These are phyloP conservation scores for Camponotus floridanus DNA, from an alignment of 1,140 invertebrate species.

Conservation along the genomic window DNA sequence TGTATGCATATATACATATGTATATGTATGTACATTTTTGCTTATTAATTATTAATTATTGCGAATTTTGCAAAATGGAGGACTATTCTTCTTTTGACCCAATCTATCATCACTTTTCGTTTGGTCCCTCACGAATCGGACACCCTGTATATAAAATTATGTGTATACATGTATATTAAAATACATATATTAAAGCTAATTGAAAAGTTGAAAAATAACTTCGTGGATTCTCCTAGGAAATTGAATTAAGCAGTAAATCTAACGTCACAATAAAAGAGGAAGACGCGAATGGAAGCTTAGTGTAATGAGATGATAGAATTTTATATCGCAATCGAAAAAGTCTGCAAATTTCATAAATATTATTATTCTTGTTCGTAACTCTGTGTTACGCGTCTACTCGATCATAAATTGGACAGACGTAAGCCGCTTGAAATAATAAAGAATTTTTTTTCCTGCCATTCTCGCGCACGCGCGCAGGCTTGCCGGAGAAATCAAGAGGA, in stretches of 20 bases:
- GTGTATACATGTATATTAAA: too few species aligned
- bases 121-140: too few species aligned
- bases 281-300: not conserved
- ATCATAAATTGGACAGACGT: constrained; percentile 45
- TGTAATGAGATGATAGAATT: not conserved
- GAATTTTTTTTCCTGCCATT: constrained; percentile 15
- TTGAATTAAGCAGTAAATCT: not conserved
- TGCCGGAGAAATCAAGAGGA: constrained; percentile 6
- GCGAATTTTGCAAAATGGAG: too few species aligned
- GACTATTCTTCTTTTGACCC: too few species aligned
- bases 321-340: not conserved
- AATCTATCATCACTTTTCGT: too few species aligned
- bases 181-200: not conserved
- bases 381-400: not conserved
- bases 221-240: not conserved
- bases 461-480: not conserved
- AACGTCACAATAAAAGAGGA: not conserved
- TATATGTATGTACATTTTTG: too few species aligned
- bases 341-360: constrained; percentile 41
- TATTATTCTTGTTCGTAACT: constrained; percentile 31
- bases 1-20: too few species aligned
- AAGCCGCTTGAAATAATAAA: constrained; percentile 46
- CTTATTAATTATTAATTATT: too few species aligned
- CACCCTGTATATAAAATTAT: too few species aligned
- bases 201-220: constrained; percentile 26